A percentile compares a stretch with the other conserved stretches of the same genome.
phyloP scores from a whole-genome alignment of 2,797 vertebrate genomes.

The Cottoperca gobio region DNA sequence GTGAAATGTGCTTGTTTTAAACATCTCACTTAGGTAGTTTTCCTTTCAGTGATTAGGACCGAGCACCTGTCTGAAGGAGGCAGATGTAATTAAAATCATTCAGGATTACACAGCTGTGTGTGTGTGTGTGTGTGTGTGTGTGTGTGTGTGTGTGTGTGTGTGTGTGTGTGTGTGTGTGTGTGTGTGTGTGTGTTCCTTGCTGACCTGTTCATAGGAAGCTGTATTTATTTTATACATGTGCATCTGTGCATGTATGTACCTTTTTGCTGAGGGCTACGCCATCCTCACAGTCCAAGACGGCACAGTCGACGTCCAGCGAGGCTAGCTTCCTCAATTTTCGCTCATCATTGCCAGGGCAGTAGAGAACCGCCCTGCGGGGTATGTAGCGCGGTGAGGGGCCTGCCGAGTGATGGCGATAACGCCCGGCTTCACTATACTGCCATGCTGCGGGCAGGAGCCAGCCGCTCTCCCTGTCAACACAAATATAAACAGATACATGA shows the following conservation, averaged over 20 bases:
- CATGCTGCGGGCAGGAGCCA: slow-evolving; percentile 64
- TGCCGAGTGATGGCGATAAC: slow-evolving; percentile 77
- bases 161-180: slow-evolving; percentile 1
- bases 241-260: slow-evolving; percentile 80
- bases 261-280: slow-evolving; percentile 96
- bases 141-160: slow-evolving; percentile 39
- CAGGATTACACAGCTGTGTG: slow-evolving; percentile 52
- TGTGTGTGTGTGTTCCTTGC: background rate
- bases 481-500: slow-evolving; percentile 53
- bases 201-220: background rate
- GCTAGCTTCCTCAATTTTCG: slow-evolving; percentile 94
- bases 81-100: slow-evolving; percentile 51
- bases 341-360: slow-evolving; percentile 95
- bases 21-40: slow-evolving; percentile 83
- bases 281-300: slow-evolving; percentile 97
- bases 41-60: slow-evolving; percentile 81
- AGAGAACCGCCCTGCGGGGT: slow-evolving; percentile 95
- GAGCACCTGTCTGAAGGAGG: slow-evolving; percentile 80
- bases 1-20: slow-evolving; percentile 85
- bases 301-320: slow-evolving; percentile 92
- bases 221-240: slow-evolving; percentile 28
- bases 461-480: slow-evolving; percentile 71
- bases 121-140: slow-evolving; percentile 10
- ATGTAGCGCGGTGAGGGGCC: slow-evolving; percentile 85
- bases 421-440: slow-evolving; percentile 54